These are phyloP conservation scores for Pristionchus fissidentatus DNA, from an alignment of 2,888 invertebrate species.

Conservation along the genomic window DNA sequence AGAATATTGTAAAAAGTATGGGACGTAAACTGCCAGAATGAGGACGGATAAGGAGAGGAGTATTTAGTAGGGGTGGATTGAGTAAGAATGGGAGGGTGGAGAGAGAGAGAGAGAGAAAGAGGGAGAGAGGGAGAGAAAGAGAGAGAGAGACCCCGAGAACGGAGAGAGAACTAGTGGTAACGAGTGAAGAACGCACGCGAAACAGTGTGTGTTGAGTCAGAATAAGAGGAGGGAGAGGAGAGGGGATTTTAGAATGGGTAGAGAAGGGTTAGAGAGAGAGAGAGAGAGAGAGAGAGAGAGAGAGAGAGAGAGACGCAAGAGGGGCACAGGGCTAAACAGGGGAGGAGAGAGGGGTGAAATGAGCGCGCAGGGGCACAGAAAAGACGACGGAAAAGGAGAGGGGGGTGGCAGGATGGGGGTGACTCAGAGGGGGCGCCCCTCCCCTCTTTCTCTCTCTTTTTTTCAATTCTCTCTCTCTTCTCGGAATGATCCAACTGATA, in stretches of 20 bases:
- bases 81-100: no score
- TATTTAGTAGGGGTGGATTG: no score
- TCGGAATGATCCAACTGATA: no score
- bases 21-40: no score
- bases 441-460: no score
- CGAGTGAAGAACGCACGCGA: not conserved
- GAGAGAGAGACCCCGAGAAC: not conserved
- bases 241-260: slow-evolving; percentile 18
- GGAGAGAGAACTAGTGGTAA: not conserved
- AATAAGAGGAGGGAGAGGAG: not conserved
- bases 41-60: no score
- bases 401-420: not conserved
- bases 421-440: not conserved
- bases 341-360: not conserved
- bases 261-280: not conserved
- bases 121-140: slow-evolving; percentile 22
- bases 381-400: not conserved
- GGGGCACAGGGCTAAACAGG: not conserved
- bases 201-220: not conserved
- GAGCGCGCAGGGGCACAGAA: not conserved
- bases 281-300: not conserved
- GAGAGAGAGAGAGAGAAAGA: no score
- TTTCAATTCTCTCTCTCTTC: no score
- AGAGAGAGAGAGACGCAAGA: not conserved
- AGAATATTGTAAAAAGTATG: no score